These are phyloP conservation scores for Bemisia tabaci DNA, from an alignment of 1,140 invertebrate species.

Conservation along the genomic window DNA sequence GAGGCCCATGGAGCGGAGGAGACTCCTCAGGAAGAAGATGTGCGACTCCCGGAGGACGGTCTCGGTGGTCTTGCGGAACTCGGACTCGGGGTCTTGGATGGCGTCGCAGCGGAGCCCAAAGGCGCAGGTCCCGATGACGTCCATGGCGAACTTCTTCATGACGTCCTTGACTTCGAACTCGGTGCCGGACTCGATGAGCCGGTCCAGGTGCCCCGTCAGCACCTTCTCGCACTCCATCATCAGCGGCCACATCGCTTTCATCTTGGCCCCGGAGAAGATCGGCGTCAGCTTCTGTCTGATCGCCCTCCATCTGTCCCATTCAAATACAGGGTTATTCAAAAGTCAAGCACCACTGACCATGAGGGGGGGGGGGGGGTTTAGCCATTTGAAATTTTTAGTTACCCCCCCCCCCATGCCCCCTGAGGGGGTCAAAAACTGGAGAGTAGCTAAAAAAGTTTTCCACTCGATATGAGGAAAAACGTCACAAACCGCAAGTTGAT, in stretches of 20 bases:
- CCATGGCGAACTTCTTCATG: constrained; percentile 43
- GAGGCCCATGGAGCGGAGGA: neutral
- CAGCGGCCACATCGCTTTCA: constrained; percentile 38
- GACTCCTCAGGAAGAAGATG: neutral
- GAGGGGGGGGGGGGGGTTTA: too few relatives aligned
- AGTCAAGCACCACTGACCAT: too few relatives aligned
- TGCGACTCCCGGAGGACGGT: constrained; percentile 18
- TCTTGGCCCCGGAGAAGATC: constrained; percentile 39
- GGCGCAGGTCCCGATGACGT: constrained; percentile 44
- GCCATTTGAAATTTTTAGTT: too few relatives aligned
- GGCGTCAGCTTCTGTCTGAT: constrained; percentile 37
- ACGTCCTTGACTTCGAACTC: constrained; percentile 38
- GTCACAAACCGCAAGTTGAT: too few relatives aligned
- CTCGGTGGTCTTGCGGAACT: constrained; percentile 32
- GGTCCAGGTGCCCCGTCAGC: neutral
- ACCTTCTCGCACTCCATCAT: constrained; percentile 22
- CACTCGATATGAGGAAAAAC: too few relatives aligned
- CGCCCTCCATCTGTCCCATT: constrained; percentile 31
- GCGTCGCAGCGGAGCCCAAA: constrained; percentile 46
- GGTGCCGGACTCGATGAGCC: neutral
- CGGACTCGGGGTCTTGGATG: constrained; percentile 35
- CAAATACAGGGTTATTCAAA: neutral
- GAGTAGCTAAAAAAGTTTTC: too few relatives aligned
- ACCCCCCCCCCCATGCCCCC: too few relatives aligned
- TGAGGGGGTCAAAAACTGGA: too few relatives aligned